Percentiles rank a stretch among this genome's conserved stretches.
phyloP scores from a whole-genome alignment of 2,888 invertebrate genomes.

The Antitype chi region DNA sequence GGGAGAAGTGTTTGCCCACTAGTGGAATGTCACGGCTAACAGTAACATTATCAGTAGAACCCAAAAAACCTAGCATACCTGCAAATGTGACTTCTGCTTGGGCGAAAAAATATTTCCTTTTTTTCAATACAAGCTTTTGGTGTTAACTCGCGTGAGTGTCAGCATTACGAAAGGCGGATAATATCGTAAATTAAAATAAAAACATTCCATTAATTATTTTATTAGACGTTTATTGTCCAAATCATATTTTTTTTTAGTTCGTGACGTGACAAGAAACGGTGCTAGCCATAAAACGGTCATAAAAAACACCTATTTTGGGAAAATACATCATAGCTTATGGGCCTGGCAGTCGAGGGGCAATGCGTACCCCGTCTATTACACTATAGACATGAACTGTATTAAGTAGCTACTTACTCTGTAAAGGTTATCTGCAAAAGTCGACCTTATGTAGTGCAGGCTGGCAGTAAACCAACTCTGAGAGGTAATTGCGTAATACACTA shows the following conservation, averaged over 20 bases:
- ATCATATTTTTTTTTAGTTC: slow-evolving; percentile 23
- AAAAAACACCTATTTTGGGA: slow-evolving; percentile 16
- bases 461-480: too few species aligned
- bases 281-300: not conserved
- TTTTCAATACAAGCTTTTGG: not conserved
- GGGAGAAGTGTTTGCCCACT: not conserved
- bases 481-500: too few species aligned
- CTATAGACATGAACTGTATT: not conserved
- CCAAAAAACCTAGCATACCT: not conserved
- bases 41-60: too few species aligned
- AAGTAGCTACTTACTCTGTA: too few species aligned
- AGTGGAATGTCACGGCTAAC: not conserved
- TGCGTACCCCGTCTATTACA: not conserved
- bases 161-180: slow-evolving; percentile 11
- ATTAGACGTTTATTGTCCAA: slow-evolving; percentile 20
- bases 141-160: slow-evolving; percentile 29
- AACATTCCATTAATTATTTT: slow-evolving; percentile 36
- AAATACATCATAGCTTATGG: not conserved
- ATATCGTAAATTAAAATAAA: slow-evolving; percentile 40
- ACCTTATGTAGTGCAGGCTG: too few species aligned
- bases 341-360: not conserved
- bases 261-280: slow-evolving; percentile 25
- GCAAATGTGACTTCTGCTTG: not conserved
- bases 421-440: too few species aligned
- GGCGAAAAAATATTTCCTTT: not conserved